Percentiles rank a stretch among this genome's conserved stretches.
phyloP scores from a whole-genome alignment of 2,888 invertebrate species.

The Phyto melanocephala region DNA sequence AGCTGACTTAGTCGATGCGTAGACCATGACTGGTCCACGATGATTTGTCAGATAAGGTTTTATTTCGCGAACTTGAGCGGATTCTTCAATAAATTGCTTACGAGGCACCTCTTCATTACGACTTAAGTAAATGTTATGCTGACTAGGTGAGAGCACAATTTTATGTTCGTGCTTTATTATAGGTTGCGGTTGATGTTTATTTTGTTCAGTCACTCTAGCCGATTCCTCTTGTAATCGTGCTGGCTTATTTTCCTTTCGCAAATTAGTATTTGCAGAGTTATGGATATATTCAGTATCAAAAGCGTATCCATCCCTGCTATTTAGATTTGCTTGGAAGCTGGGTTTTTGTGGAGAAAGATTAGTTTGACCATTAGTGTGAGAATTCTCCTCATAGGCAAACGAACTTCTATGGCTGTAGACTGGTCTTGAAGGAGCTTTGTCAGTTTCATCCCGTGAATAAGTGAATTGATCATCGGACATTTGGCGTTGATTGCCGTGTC shows the following conservation, averaged over 20 bases:
- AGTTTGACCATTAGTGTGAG: conserved; percentile 34
- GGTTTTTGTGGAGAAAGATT: conserved; percentile 39
- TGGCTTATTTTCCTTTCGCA: conserved; percentile 69
- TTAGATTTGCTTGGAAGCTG: conserved; percentile 14
- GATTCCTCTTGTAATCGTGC: conserved; percentile 70
- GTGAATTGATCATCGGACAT: conserved; percentile 71
- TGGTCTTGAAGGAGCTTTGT: conserved; percentile 43
- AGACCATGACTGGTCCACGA: conserved; percentile 69
- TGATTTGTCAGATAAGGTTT: conserved; percentile 70
- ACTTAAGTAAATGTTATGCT: conserved; percentile 74
- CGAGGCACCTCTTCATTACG: conserved; percentile 51
- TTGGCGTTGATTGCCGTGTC: conserved; percentile 71
- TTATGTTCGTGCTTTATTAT: conserved; percentile 73
- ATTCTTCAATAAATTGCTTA: conserved; percentile 63
- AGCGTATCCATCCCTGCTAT: conserved; percentile 34
- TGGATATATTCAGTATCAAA: conserved; percentile 72
- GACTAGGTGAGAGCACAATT: conserved; percentile 73
- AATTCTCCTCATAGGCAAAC: conserved; percentile 20
- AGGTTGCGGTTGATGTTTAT: conserved; percentile 32
- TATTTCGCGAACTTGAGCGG: conserved; percentile 72
- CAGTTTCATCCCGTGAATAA: conserved; percentile 69
- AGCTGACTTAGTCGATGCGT: conserved; percentile 66
- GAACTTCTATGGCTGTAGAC: conserved; percentile 34
- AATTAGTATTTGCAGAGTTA: conserved; percentile 69
- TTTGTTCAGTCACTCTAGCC: conserved; percentile 47